A percentile compares a stretch with the other conserved stretches of the same genome.
Evolutionary conservation across 2,888 invertebrate genomes (phyloP).

Genomic region (Hirudinaria manillensis): DNA sequence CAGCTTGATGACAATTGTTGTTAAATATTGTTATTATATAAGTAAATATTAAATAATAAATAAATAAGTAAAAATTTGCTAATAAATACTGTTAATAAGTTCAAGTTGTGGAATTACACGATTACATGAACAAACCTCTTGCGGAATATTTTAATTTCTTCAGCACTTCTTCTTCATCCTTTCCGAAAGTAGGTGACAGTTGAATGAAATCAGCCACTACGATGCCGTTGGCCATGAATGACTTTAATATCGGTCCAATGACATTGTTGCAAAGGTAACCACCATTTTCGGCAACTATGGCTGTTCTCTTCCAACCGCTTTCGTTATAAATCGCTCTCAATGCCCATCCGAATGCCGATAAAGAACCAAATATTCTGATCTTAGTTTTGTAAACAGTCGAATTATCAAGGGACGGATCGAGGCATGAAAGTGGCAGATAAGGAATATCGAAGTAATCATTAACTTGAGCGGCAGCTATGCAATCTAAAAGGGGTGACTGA

Average conservation of each 20-base stretch:
- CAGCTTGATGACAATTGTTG: too few species aligned
- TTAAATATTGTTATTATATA: too few species aligned
- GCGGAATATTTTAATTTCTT: conserved; percentile 3
- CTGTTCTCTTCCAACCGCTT: conserved; percentile 2
- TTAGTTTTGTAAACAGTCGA: conserved; percentile 9
- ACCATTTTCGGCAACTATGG: conserved; percentile 16
- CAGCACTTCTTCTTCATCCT: not conserved
- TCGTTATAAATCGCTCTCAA: not conserved
- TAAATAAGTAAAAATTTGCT: too few species aligned
- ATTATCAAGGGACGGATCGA: conserved; percentile 9
- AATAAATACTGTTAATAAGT: too few species aligned
- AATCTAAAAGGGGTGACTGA: not conserved
- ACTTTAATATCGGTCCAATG: not conserved
- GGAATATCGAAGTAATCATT: conserved; percentile 6
- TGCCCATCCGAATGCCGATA: conserved; percentile 9
- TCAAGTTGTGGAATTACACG: too few species aligned
- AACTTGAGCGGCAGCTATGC: conserved; percentile 13
- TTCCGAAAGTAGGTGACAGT: not conserved
- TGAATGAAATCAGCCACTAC: not conserved
- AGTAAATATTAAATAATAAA: too few species aligned
- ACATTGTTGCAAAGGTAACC: conserved; percentile 2
- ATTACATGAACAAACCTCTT: conserved; percentile 10
- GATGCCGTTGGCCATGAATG: not conserved
- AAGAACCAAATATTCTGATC: conserved; percentile 8
- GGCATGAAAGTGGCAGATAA: conserved; percentile 5